Conservation (phyloP, 1,140 invertebrate species). For the Heterodera carotae region DNA sequence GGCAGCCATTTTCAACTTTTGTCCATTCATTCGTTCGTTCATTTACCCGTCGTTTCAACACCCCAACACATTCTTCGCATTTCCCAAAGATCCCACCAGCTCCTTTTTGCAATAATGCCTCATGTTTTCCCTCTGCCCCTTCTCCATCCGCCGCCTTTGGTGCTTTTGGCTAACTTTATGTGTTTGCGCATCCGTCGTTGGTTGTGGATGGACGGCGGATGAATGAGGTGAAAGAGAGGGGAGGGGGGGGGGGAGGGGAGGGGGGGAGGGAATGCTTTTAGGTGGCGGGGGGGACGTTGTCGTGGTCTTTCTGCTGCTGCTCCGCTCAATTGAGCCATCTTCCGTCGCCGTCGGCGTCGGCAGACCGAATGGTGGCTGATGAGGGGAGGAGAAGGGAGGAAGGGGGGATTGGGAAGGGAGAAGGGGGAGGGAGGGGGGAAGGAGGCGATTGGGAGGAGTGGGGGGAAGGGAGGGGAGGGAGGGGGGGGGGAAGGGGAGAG, state of each 20-base stretch:
- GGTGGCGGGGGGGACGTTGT: background rate
- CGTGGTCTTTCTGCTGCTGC: too few species aligned
- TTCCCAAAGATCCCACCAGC: background rate
- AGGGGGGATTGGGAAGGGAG: too few species aligned
- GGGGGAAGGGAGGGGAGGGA: too few species aligned
- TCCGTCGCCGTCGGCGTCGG: background rate
- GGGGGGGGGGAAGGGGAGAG: too few species aligned
- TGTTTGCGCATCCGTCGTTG: background rate
- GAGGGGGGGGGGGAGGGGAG: too few species aligned
- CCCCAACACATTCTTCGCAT: too few species aligned
- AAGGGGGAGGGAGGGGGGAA: too few species aligned
- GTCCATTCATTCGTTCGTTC: background rate
- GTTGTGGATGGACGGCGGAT: background rate
- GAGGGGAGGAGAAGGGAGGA: background rate
- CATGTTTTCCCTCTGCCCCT: too few species aligned
- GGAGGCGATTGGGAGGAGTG: too few species aligned
- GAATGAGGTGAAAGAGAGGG: background rate
- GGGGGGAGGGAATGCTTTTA: background rate
- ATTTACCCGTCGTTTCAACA: background rate
- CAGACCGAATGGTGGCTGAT: background rate
- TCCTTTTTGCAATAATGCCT: too few species aligned
- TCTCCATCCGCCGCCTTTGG: background rate
- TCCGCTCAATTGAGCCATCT: conserved; percentile 2
- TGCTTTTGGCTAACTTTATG: background rate
- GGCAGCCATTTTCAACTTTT: too few species aligned